phyloP scores from a whole-genome alignment of 2,797 vertebrate genomes.

The Diceros bicornis region DNA sequence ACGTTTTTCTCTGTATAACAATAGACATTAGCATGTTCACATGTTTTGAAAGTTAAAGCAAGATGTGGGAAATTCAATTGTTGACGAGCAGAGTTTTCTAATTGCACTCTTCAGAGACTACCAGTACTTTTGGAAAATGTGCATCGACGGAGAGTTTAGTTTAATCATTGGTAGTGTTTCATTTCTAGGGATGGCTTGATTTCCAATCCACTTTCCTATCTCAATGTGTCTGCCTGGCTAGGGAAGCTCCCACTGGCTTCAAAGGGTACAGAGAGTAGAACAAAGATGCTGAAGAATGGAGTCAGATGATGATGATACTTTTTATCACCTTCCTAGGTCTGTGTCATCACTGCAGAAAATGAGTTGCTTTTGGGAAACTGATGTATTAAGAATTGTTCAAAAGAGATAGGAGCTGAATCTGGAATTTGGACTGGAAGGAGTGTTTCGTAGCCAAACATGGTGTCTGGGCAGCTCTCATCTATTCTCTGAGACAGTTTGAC shows the following conservation, averaged over 20 bases:
- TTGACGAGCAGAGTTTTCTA: constrained; percentile 72
- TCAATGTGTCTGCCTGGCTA: neutral
- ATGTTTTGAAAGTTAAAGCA: constrained; percentile 83
- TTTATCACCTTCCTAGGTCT: constrained; percentile 18
- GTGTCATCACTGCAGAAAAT: constrained; percentile 40
- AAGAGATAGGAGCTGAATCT: neutral
- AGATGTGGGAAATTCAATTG: constrained; percentile 81
- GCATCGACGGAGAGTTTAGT: constrained; percentile 63
- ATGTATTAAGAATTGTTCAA: constrained; percentile 48
- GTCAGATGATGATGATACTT: neutral
- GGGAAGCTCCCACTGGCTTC: constrained; percentile 18
- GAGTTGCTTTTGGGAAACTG: constrained; percentile 48
- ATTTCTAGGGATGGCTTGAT: constrained; percentile 71
- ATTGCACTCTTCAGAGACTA: constrained; percentile 81
- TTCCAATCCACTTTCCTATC: constrained; percentile 45
- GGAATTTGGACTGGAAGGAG: constrained; percentile 6
- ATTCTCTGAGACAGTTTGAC: neutral
- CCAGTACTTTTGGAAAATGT: constrained; percentile 79
- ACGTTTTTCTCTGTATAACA: constrained; percentile 74
- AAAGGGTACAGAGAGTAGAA: neutral
- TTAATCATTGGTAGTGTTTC: constrained; percentile 73
- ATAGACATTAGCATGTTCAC: constrained; percentile 82
- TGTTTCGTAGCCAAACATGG: constrained; percentile 4
- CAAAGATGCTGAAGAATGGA: neutral
- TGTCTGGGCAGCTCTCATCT: neutral